Base-by-base conservation (phyloP, 1,140 invertebrate genomes). In the Tachypleus tridentatus region DNA sequence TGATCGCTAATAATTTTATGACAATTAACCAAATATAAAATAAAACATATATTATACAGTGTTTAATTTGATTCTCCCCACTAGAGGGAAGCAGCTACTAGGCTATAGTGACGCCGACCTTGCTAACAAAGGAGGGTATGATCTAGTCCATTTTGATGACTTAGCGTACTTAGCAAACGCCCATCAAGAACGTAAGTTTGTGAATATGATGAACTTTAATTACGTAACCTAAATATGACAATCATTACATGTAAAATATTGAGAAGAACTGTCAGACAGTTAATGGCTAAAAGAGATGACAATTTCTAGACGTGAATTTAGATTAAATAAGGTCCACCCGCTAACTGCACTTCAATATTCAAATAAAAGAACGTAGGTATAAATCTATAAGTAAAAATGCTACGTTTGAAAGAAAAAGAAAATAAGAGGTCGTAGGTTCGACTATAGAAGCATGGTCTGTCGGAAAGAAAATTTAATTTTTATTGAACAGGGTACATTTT, bases 71-170 rank as follows among this genome's bases (percentile, higher is more conserved):
- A 29, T 29, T 29, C 29, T 29, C 29, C 29, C 29, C 29, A 90
- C 90, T 81, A 86, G 93, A 72, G 95, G 94, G 47, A 96, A 97
- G 78, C 86, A 93, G 82, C 81, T 97, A 59, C 82, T 98, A 63
- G 93, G 93, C 5, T 97, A 95, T 76, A 87, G 89, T 3, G 94
- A 97, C 74, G 82, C 87, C 3, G 95, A 97, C 74, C 77, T 97
- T 54, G 85, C 88, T 3, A 91, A 89, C 70, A 88, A 93, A 80
- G 93, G 92, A 48, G 93, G 93, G 63, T 98, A 99, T 77, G 91
- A 97, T 79, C 82, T 97, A 72, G 90, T 98, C 59, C 93, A 98
- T 80, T 96, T 93, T 72, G 93, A 96, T 75, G 96, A 99, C 77
- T 79, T 97, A 58, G 89, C 90, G 4, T 98, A 97, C 75, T 93